Evolutionary conservation across 2,797 vertebrate genomes (phyloP).

Genomic region (Champsocephalus gunnari): DNA sequence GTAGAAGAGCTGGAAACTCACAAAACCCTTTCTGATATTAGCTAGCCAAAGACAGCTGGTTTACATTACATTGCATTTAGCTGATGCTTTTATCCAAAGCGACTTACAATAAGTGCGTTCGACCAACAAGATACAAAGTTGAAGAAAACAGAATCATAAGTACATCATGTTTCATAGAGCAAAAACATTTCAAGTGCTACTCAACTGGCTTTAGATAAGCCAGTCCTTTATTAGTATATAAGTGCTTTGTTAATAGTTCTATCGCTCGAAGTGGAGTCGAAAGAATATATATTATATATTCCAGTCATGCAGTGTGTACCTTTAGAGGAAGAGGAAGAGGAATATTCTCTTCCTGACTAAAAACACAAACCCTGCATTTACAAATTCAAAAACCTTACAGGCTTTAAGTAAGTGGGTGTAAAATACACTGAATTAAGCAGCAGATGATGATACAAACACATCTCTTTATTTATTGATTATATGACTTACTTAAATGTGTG

Average conservation of each 20-base stretch:
- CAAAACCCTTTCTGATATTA: slow-evolving; percentile 22
- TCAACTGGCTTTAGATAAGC: no score
- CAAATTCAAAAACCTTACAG: slow-evolving; percentile 18
- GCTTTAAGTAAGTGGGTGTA: slow-evolving; percentile 8
- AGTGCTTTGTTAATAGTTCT: no score
- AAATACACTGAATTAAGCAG: slow-evolving; percentile 28
- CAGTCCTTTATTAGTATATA: no score
- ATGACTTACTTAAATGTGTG: background rate
- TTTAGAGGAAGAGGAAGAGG: no score
- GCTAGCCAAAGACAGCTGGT: slow-evolving; percentile 28
- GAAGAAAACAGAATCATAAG: no score
- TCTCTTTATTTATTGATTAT: slow-evolving; percentile 11
- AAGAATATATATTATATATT: slow-evolving; percentile 24
- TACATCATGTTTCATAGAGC: no score
- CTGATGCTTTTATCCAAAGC: no score
- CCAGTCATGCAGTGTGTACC: no score
- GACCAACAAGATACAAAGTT: no score
- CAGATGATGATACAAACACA: background rate
- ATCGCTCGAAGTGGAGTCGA: no score
- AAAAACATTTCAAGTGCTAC: no score
- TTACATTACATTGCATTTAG: background rate
- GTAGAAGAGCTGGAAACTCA: slow-evolving; percentile 6
- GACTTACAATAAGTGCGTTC: no score
- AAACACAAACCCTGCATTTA: slow-evolving; percentile 18
- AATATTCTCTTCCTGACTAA: slow-evolving; percentile 25